Base-by-base conservation (phyloP, 1,140 invertebrate genomes). In the Scaptomyza pallida region DNA sequence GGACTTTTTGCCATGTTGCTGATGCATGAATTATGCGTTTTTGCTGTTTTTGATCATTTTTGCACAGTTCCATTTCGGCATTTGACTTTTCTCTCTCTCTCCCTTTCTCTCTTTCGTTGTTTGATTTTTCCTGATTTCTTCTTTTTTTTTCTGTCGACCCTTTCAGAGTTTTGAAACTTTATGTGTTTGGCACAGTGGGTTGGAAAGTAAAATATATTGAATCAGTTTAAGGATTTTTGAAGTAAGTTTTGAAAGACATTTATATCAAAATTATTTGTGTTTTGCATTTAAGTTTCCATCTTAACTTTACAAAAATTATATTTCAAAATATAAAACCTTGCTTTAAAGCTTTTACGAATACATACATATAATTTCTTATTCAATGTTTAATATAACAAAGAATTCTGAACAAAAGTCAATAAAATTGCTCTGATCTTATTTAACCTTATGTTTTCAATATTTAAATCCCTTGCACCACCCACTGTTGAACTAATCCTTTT, bases 11-110 rank as follows among this genome's bases (percentile, higher is more conserved):
- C 55, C 74, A 65, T 88, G 75, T 89, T 67, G 72, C 75, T 81
- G 82, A 88, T 88, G 82, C 82, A 82, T 88, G 82, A 88, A 89
- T 82, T 88, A 88, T 88, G 82, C 82, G 82, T 82, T 88, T 88
- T 88, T 19, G 67, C 78, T 88, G 82, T 88, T 88, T 88, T 88
- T 88, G 82, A 88, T 88, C 81, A 88, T 82, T 82, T 88, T 82
- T 78, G 40, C 6, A 23, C 43, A 56, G 50, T 56, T 15, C 30
- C 30, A 51, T 26, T 26, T 26, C 6, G 5, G 5, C 2, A 26
- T 55, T 54, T 62, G 48, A 47, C 73, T 78, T 67, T 52, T 17
- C 37, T 33, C 30, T 26, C 19, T 23, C 41, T 51, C 15, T 64
- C 43, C 26, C n/a, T n/a, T n/a, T n/a, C n/a, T n/a, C n/a, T 26